Evolutionary conservation across 1,140 invertebrate species (phyloP), one percentile per base, ranked within the genome.

Genomic region (Zaprionus gabonicus): DNA sequence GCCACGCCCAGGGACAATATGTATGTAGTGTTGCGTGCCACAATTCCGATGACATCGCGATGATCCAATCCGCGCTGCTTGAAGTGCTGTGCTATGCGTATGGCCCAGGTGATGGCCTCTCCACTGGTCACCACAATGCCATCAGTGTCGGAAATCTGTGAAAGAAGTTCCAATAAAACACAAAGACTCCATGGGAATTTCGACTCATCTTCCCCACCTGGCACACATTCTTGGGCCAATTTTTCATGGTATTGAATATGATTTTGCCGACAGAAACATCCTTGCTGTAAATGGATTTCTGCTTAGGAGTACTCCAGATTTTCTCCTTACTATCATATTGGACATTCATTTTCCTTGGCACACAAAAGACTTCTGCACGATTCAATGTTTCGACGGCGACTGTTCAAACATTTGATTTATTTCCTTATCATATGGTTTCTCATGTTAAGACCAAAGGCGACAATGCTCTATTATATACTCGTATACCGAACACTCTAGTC

Each of bases 201-300:
- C 10, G 1, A 55, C 53, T 66, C 72, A 20, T 49, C 38, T 71
- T 79, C 31, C 66, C 76, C 27, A 88, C 85, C 81, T 90, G 85
- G 25, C 66, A 77, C 6, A 88, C 67, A 9, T 90, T 84, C 27
- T 60, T 70, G 7, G 81, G 81, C 68, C 70, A 88, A 56, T 77
- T 88, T 17, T 31, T 77, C 81, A 88, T 77, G 5, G 27, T 70
- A 46, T 67, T 72, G 31, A 80, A 90, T 44, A 88, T 82, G 41
- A 88, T 56, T n/a, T 23, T 62, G 15, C 85, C 85, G 31, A 90
- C 31, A 15, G 81, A 85, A 5, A 59, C 59, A 1, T 88, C 72
- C n/a, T 53, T 36, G 27, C 58, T 74, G 53, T 79, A 88, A 17
- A 82, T 68, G 36, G 55, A 78, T 2, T 36, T 67, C 6, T 71